Base-by-base conservation (phyloP, 2,113 vertebrate genomes). In the Embiotoca jacksoni region DNA sequence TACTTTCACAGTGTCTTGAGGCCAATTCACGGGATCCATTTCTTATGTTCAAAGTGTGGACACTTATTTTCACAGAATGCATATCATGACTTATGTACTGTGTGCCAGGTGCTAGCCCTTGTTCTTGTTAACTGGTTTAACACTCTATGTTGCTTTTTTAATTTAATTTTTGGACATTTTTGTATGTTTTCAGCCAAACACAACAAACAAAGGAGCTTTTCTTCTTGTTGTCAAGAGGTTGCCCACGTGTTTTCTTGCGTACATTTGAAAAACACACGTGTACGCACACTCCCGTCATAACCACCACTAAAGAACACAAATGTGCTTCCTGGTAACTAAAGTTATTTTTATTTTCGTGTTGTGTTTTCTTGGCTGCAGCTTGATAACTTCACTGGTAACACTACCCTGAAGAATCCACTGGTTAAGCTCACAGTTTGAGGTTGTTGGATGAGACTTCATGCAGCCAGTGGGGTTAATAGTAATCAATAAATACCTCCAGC, bases 181-280 rank as follows among this genome's bases (percentile, higher is more conserved):
- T 46, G 6, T 5, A 46, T 7, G 7, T 46, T 46, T 44, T 47
- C 54, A 70, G 31, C 54, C 67, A 70, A 49, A 70, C 31, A 70
- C 32, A 23, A 23, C 23, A 58, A 58, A 58, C 55, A 49, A 58
- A 70, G 44, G 15, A 58, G 54, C 23, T 70, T 32, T 70, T 70
- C 41, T 58, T 70, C 31, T 23, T 58, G 65, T 37, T 55, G 31
- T 70, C 67, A 47, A 54, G 54, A 70, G 54, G 67, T 70, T 58
- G 2, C 39, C 67, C 57, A 9, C 54, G 30, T 58, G 55, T 58
- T 70, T 57, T 58, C 31, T 57, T 36, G 56, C 35, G 67, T 13
- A 4, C 39, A n/a, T 58, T 30, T 57, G 54, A 68, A 23, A 14
- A 68, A 39, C 36, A 53, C 58, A 47, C 3, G 0, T 54, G 44